These are phyloP conservation scores for Trichopria drosophilae DNA, from an alignment of 2,888 invertebrate genomes.

Conservation along the genomic window DNA sequence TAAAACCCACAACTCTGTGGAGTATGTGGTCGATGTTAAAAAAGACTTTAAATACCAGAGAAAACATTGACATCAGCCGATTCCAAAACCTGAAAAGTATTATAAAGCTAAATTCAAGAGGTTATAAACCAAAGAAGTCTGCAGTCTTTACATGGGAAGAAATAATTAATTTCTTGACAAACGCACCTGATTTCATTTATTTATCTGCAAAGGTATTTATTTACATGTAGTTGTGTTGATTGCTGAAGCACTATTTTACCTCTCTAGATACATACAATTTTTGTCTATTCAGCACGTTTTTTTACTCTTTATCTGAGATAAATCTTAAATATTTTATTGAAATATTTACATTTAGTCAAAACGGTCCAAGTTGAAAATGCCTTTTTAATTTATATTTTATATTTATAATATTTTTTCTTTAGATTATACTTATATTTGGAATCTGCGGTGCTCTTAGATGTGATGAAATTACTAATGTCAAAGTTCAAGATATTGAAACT, in stretches of 20 bases:
- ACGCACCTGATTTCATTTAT: conserved; percentile 24
- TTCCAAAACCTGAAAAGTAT: conserved; percentile 30
- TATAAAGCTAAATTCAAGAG: conserved; percentile 14
- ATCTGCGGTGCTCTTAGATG: conserved; percentile 33
- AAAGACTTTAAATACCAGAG: conserved; percentile 28
- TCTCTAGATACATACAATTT: too few relatives aligned
- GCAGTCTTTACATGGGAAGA: conserved; percentile 29
- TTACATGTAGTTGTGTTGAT: too few relatives aligned
- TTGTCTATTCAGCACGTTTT: too few relatives aligned
- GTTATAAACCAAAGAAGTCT: conserved; percentile 29
- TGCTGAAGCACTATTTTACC: too few relatives aligned
- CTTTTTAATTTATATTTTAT: conserved; percentile 1
- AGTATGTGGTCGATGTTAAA: too few relatives aligned
- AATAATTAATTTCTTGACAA: conserved; percentile 24
- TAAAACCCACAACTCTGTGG: too few relatives aligned
- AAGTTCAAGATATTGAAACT: conserved; percentile 30
- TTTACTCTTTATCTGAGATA: too few relatives aligned
- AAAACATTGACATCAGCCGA: conserved; percentile 29
- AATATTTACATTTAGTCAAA: too few relatives aligned
- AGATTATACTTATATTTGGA: conserved; percentile 33
- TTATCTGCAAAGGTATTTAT: conserved; percentile 29
- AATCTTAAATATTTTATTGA: too few relatives aligned
- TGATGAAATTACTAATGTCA: conserved; percentile 28
- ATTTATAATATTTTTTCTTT: conserved; percentile 24
- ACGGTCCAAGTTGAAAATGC: background rate